Base-by-base conservation (phyloP, 2,797 vertebrate species). In the Otolemur crassicaudatus region DNA sequence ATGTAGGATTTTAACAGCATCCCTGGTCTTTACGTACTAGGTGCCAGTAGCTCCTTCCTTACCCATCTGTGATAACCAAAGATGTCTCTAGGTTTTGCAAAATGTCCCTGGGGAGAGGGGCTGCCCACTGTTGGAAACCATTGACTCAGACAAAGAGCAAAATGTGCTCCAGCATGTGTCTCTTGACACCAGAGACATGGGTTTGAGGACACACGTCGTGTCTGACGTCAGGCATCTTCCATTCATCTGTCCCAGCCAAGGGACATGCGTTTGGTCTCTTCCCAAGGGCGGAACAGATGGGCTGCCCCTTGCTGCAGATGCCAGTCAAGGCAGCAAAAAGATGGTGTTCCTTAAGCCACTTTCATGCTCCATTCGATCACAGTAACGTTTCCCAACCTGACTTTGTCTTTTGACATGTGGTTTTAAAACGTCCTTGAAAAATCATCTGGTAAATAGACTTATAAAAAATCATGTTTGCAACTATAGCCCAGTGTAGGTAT, bases 391-490 rank as follows among this genome's bases (percentile, higher is more conserved):
- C 31, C 56, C 70, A 79, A 11, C 56, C 46, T 0, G 5, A 69
- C 56, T 95, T 87, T 87, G 94, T 87, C 90, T 95, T 94, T 94
- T 70, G 91, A 92, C 69, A 79, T 29, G 37, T 23, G 3, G n/a
- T 77, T 65, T 83, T 37, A 77, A 92, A 84, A 90, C 7, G 1
- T 65, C 85, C 19, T 1, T 90, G 96, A 93, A 91, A 96, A 95
- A 87, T 31, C 58, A 31, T 43, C 84, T 73, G 61, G 86, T 75
- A 72, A 97, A 73, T 20, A 61, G 80, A 73, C 84, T 89, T 93
- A 29, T 60, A 87, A 80, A 88, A 90, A 89, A 63, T 60, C 79
- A 58, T 22, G 67, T 87, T 76, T 73, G 89, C 67, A 43, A n/a
- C 37, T 56, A 11, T 34, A 87, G 43, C 77, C 37, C 56, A 22